Percentiles rank a stretch among this genome's conserved stretches.
phyloP scores from a whole-genome alignment of 1,140 invertebrate genomes.

The Neodiprion pinetum region DNA sequence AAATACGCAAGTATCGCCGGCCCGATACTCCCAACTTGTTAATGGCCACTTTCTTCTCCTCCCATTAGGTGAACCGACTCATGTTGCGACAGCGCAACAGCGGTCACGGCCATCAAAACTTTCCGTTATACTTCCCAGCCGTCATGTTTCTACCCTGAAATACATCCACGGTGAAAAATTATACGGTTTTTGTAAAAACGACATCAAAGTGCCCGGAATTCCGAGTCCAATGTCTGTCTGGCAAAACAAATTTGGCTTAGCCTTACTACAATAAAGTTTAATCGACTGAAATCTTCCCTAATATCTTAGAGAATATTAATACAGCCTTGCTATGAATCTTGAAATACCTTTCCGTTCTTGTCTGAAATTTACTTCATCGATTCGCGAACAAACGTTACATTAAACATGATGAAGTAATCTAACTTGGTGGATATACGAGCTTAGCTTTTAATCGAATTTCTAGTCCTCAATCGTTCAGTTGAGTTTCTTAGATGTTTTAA shows the following conservation, averaged over 20 bases:
- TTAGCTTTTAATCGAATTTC: too few relatives aligned
- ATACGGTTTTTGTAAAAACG: not conserved
- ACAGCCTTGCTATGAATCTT: too few relatives aligned
- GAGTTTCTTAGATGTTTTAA: too few relatives aligned
- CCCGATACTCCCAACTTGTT: too few relatives aligned
- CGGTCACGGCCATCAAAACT: not conserved
- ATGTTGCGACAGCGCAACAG: not conserved
- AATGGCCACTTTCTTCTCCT: too few relatives aligned
- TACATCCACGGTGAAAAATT: not conserved
- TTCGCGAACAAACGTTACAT: too few relatives aligned
- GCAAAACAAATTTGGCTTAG: not conserved
- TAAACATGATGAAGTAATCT: too few relatives aligned
- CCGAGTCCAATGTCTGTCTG: not conserved
- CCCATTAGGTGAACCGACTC: not conserved
- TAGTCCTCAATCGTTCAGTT: too few relatives aligned
- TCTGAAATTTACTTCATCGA: too few relatives aligned
- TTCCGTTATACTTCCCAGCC: not conserved
- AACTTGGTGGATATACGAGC: too few relatives aligned
- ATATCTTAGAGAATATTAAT: not conserved
- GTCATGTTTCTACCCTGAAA: not conserved
- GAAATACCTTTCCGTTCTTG: too few relatives aligned
- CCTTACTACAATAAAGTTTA: not conserved
- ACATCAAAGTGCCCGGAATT: not conserved
- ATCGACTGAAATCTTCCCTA: not conserved
- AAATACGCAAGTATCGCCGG: too few relatives aligned